A percentile compares a stretch with the other conserved stretches of the same genome.
phyloP scores from a whole-genome alignment of 1,140 invertebrate species.

The Atta colombica region DNA sequence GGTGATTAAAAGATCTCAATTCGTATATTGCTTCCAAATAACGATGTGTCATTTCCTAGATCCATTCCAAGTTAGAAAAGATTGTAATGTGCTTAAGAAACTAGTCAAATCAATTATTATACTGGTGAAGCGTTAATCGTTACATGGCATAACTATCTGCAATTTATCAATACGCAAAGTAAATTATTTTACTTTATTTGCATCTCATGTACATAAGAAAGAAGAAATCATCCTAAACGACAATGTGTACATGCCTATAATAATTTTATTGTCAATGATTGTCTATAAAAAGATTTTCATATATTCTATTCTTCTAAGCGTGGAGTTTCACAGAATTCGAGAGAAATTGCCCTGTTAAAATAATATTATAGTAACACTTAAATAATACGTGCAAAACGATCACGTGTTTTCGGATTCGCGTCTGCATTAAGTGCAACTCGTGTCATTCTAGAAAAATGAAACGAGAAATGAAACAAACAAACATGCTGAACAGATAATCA shows the following conservation, averaged over 20 bases:
- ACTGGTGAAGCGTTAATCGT: constrained; percentile 27
- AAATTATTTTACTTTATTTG: constrained; percentile 3
- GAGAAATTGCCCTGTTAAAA: background rate
- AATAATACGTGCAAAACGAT: constrained; percentile 4
- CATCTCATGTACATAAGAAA: background rate
- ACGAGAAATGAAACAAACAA: constrained; percentile 12
- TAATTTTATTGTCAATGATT: background rate
- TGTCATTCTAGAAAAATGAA: constrained; percentile 21
- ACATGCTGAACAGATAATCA: constrained; percentile 32
- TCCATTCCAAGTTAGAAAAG: constrained; percentile 37
- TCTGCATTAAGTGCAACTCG: background rate
- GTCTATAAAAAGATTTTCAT: background rate
- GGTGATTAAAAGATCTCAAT: constrained; percentile 8
- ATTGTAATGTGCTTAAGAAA: background rate
- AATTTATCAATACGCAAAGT: background rate
- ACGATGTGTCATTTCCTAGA: constrained; percentile 23
- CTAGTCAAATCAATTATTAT: background rate
- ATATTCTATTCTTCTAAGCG: background rate
- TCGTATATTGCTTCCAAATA: background rate
- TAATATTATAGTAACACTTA: constrained; percentile 21
- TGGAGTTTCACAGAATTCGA: background rate
- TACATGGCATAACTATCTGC: background rate
- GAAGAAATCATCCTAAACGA: background rate
- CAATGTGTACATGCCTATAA: background rate
- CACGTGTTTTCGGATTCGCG: background rate